Conservation (phyloP, 2,888 invertebrate species). For the Glyphotaelius pellucidus region DNA sequence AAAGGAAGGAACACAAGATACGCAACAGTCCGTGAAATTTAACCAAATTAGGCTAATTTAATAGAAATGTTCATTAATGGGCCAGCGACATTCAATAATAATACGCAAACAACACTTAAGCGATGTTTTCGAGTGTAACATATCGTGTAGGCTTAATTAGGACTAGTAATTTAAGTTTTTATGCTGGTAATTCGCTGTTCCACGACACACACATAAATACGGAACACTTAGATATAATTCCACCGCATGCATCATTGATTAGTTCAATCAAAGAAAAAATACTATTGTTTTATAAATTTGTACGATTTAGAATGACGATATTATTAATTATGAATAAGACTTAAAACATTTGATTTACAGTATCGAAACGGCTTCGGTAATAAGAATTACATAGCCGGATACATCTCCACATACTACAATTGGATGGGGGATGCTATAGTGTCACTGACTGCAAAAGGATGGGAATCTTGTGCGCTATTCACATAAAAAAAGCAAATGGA, state of each 20-base stretch:
- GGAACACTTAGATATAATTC: not conserved
- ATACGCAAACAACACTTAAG: not conserved
- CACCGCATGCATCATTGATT: not conserved
- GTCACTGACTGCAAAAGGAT: no score
- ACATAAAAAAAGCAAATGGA: no score
- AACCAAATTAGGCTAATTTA: slow-evolving; percentile 16
- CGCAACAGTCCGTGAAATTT: slow-evolving; percentile 16
- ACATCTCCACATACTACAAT: no score
- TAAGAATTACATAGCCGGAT: no score
- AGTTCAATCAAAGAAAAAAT: not conserved
- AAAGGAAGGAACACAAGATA: slow-evolving; percentile 1
- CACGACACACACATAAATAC: not conserved
- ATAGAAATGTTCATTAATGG: not conserved
- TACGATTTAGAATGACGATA: not conserved
- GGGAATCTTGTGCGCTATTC: no score
- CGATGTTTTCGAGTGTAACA: not conserved
- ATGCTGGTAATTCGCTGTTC: not conserved
- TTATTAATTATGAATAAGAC: no score
- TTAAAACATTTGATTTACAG: no score
- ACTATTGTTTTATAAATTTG: not conserved
- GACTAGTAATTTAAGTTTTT: not conserved
- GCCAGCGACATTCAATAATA: not conserved
- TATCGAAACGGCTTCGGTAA: no score
- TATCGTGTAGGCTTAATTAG: slow-evolving; percentile 13
- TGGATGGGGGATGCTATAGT: no score